Base-by-base conservation (phyloP, 2,797 vertebrate species). In the Fundulus diaphanus region DNA sequence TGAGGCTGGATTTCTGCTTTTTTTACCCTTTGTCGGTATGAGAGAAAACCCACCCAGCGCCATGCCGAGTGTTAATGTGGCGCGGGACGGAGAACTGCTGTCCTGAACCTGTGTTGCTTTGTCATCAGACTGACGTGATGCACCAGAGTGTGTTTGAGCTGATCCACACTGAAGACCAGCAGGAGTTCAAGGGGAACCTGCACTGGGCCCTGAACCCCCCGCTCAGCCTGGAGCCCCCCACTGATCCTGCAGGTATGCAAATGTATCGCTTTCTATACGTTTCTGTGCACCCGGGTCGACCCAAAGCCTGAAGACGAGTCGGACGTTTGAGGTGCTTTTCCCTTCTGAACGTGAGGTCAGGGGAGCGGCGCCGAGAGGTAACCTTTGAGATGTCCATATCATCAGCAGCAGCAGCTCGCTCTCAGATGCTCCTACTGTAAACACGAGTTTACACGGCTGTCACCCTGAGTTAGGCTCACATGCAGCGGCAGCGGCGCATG, bases 131-230 rank as follows among this genome's bases (percentile, higher is more conserved):
- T 1, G 96, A 96, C 70, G 95, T 96, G 71, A 93, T 96, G 93
- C 95, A 97, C 90, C 96, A 96, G 92, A 96, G 95, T 0, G 82
- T 96, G 88, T 96, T 95, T 9, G 94, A 96, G 86, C 90, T 96
- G 83, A 95, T 96, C 84, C 96, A 97, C 90, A 92, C 92, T 0
- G 96, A 96, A 77, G 95, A 97, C 90, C 96, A 96, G 84, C 92
- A 95, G 46, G 95, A 96, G 76, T 96, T 96, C 85, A 95, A 92
- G 73, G 92, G 87, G 52, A 96, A 96, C 88, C 92, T 97, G 33
- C 95, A 93, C 91, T 97, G 96, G 96, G 94, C 95, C 13, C 90
- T 96, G 35, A 92, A 93, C 83, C 93, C 93, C 7, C 90, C 88
- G 1, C 57, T 61, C 12, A 56, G 70, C 80, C 74, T 20, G 1